These are phyloP conservation scores for Danio kyathit DNA, from an alignment of 2,797 vertebrate genomes.

Conservation along the genomic window DNA sequence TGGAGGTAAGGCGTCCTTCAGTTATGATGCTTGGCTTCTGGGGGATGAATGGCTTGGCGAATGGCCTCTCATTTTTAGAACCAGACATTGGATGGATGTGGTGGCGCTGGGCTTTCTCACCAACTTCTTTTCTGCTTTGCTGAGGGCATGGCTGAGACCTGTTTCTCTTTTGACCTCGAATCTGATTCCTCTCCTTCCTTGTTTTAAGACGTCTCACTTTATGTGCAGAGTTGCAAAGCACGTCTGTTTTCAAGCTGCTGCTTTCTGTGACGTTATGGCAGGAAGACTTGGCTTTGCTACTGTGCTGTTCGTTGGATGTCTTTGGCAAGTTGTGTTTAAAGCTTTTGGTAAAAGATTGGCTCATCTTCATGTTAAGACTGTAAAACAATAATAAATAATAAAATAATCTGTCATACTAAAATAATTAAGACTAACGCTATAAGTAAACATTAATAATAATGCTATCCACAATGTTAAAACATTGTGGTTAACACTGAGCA, in stretches of 20 bases:
- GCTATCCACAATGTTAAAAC: too few relatives aligned
- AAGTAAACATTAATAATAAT: too few relatives aligned
- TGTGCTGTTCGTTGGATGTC: constrained; percentile 54
- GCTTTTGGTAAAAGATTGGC: constrained; percentile 33
- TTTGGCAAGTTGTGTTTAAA: constrained; percentile 54
- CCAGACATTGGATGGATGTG: constrained; percentile 48
- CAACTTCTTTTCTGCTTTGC: constrained; percentile 52
- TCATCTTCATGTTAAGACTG: constrained; percentile 43
- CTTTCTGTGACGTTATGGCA: constrained; percentile 5
- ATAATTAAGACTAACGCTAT: neutral
- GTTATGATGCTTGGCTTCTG: constrained; percentile 85
- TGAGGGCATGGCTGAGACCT: constrained; percentile 6
- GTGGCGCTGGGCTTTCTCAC: constrained; percentile 55
- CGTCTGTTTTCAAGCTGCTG: constrained; percentile 38
- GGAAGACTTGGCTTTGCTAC: constrained; percentile 48
- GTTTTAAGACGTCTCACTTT: constrained; percentile 77
- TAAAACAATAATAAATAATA: constrained; percentile 10
- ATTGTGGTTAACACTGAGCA: neutral
- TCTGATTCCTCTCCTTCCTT: constrained; percentile 74
- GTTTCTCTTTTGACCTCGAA: constrained; percentile 58
- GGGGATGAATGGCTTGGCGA: constrained; percentile 57
- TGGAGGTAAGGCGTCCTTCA: constrained; percentile 83
- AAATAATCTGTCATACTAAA: neutral
- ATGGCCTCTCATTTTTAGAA: constrained; percentile 54
- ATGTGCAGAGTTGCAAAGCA: constrained; percentile 14